Conservation (phyloP, 2,888 invertebrate genomes). For the Zootermopsis nevadensis region DNA sequence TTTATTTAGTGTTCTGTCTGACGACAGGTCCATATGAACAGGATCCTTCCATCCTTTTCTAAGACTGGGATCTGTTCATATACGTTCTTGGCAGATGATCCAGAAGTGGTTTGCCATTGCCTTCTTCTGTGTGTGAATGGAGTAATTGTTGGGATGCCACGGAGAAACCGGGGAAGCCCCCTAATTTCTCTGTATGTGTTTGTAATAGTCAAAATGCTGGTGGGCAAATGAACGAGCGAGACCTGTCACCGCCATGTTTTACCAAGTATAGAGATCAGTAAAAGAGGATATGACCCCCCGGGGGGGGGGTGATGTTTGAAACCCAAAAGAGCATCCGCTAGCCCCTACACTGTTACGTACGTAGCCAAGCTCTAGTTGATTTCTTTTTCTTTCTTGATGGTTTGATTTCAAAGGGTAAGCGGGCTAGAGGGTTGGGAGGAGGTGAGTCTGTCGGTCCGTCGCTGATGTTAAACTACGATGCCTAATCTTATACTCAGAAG, state of each 20-base stretch:
- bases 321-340: slow-evolving; percentile 34
- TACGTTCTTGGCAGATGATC: no score
- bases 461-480: slow-evolving; percentile 15
- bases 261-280: slow-evolving; percentile 36
- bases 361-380: slow-evolving; percentile 40
- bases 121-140: no score
- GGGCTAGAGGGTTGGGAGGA: slow-evolving; percentile 27
- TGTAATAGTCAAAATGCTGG: slow-evolving; percentile 40
- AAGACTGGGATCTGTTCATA: no score
- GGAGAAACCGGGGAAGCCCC: no score
- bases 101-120: no score
- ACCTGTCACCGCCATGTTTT: slow-evolving; percentile 36
- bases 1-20: no score
- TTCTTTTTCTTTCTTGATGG: slow-evolving; percentile 47
- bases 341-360: slow-evolving; percentile 36
- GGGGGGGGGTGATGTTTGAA: slow-evolving; percentile 28
- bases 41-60: no score
- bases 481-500: slow-evolving; percentile 26
- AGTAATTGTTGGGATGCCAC: no score
- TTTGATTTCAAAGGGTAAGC: slow-evolving; percentile 51
- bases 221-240: slow-evolving; percentile 36
- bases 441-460: not conserved
- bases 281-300: slow-evolving; percentile 24
- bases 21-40: no score
- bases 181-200: slow-evolving; percentile 18